Evolutionary conservation across 2,797 vertebrate species (phyloP).

Genomic region (Mycteria americana): DNA sequence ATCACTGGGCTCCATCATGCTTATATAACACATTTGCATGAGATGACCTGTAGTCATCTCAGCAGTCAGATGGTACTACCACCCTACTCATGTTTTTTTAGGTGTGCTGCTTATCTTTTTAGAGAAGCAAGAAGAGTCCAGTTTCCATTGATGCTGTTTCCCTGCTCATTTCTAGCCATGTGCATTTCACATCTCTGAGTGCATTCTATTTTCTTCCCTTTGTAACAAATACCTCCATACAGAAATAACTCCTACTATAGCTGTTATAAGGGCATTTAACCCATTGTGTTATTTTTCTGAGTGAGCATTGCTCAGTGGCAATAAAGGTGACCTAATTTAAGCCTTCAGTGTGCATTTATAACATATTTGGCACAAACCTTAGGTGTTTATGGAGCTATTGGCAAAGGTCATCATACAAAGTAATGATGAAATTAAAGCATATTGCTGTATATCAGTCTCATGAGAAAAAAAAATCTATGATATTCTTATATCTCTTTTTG

Average conservation of each 20-base stretch:
- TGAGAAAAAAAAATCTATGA: background rate
- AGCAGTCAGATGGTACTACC: background rate
- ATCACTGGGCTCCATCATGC: background rate
- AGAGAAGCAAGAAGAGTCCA: background rate
- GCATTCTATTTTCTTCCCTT: background rate
- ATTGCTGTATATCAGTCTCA: background rate
- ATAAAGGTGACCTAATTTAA: background rate
- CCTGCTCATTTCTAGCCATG: background rate
- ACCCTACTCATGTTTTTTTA: background rate
- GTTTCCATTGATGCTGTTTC: background rate
- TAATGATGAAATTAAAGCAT: background rate
- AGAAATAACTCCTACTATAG: background rate
- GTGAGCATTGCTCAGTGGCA: background rate
- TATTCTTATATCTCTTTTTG: background rate
- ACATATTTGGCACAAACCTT: background rate
- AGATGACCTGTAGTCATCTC: background rate
- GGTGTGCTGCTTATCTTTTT: background rate
- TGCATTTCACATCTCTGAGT: background rate
- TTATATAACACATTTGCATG: background rate
- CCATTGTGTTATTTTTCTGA: background rate
- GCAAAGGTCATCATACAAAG: background rate
- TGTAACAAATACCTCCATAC: background rate
- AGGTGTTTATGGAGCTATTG: background rate
- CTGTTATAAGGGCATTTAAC: background rate
- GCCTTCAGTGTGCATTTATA: background rate